Evolutionary conservation across 2,113 vertebrate species (phyloP).

Genomic region (Thinocorus orbignyianus): DNA sequence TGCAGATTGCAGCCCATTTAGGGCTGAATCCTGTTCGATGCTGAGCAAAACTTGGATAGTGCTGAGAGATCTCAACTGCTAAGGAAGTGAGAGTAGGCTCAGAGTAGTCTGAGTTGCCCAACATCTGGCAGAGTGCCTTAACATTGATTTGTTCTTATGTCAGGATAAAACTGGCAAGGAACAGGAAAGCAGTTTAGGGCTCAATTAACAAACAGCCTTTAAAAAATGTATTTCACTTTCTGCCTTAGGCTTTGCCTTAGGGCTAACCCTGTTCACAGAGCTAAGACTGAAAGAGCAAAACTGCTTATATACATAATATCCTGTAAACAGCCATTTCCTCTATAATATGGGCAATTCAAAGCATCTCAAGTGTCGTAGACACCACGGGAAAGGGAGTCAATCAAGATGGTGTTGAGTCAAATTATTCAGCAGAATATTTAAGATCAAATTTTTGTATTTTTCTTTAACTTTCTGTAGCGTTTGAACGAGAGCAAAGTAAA

Average conservation of each 20-base stretch:
- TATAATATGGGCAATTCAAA: neutral
- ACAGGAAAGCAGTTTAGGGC: constrained; percentile 37
- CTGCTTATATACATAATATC: neutral
- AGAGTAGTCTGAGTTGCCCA: neutral
- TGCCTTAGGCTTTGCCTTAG: constrained; percentile 56
- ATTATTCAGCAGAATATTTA: neutral
- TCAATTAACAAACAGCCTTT: constrained; percentile 57
- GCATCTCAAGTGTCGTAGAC: neutral
- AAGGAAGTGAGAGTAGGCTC: neutral
- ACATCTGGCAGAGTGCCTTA: constrained; percentile 18
- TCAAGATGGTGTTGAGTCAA: neutral
- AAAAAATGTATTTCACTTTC: constrained; percentile 45
- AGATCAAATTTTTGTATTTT: neutral
- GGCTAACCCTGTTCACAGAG: constrained; percentile 14
- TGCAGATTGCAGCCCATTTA: neutral
- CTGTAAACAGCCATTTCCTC: neutral
- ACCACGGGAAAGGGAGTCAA: neutral
- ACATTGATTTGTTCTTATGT: constrained; percentile 44
- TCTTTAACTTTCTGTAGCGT: neutral
- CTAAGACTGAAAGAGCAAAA: constrained; percentile 23
- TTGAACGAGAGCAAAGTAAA: neutral
- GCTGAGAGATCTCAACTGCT: neutral
- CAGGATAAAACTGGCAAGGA: constrained; percentile 28
- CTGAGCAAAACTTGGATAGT: neutral
- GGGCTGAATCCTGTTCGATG: neutral